A percentile compares a stretch with the other conserved stretches of the same genome.
phyloP scores from a whole-genome alignment of 2,888 invertebrate species.

The Zaprionus bogoriensis region DNA sequence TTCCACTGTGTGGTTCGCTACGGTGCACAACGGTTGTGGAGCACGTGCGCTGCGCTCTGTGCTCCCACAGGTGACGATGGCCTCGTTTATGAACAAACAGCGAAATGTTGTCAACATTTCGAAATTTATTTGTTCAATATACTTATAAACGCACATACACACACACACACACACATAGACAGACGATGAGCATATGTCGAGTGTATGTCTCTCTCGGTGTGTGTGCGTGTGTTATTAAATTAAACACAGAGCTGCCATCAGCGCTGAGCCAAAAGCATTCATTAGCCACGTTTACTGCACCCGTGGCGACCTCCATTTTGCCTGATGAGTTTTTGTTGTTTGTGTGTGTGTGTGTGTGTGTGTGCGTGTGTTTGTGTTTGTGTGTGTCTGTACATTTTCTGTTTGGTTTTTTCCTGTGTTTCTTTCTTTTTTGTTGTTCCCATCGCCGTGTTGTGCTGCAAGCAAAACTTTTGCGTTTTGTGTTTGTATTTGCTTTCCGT shows the following conservation, averaged over 20 bases:
- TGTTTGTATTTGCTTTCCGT: no score
- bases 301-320: slow-evolving; percentile 78
- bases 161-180: no score
- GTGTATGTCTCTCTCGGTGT: slow-evolving; percentile 9
- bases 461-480: slow-evolving; percentile 38
- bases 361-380: slow-evolving; percentile 10
- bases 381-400: not conserved
- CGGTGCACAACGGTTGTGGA: no score
- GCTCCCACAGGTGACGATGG: slow-evolving; percentile 78
- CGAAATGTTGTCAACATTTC: slow-evolving; percentile 78
- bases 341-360: slow-evolving; percentile 7
- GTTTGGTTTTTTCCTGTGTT: slow-evolving; percentile 3
- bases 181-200: slow-evolving; percentile 47
- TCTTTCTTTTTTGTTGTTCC: slow-evolving; percentile 16
- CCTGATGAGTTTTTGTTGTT: slow-evolving; percentile 67
- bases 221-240: slow-evolving; percentile 70
- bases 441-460: slow-evolving; percentile 27
- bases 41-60: slow-evolving; percentile 34
- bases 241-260: slow-evolving; percentile 66
- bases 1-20: not conserved
- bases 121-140: slow-evolving; percentile 77
- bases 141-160: slow-evolving; percentile 52
- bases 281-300: slow-evolving; percentile 77
- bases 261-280: slow-evolving; percentile 77
- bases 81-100: slow-evolving; percentile 78